Conservation (phyloP, 2,113 vertebrate genomes). For the Ptychochromis oligacanthus region DNA sequence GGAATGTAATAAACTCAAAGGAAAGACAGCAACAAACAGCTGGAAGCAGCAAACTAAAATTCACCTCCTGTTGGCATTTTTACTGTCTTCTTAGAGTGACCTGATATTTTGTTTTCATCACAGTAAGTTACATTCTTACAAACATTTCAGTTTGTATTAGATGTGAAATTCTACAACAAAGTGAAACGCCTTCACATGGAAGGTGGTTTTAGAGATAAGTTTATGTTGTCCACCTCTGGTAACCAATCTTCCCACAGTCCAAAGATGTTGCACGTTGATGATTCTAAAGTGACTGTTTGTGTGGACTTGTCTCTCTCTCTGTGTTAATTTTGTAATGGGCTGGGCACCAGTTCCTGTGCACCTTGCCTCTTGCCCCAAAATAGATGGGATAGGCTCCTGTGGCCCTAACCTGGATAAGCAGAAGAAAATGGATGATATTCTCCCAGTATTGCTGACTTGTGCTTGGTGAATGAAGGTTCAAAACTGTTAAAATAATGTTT, state of each 20-base stretch:
- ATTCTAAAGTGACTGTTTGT: background rate
- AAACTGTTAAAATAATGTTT: background rate
- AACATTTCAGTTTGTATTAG: background rate
- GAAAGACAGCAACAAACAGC: background rate
- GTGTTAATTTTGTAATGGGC: background rate
- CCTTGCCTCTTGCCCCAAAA: background rate
- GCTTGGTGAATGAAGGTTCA: background rate
- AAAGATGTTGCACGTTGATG: background rate
- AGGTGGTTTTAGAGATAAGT: too few relatives aligned
- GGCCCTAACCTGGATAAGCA: background rate
- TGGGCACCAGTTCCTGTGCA: background rate
- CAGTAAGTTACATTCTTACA: background rate
- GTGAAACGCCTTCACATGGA: too few relatives aligned
- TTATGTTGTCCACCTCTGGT: background rate
- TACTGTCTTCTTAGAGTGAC: too few relatives aligned
- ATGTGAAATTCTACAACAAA: too few relatives aligned
- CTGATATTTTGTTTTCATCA: background rate
- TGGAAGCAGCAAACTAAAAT: background rate
- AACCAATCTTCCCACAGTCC: background rate
- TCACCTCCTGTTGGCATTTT: background rate
- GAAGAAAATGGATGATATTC: background rate
- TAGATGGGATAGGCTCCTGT: background rate
- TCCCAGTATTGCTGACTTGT: background rate
- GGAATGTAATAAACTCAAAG: background rate
- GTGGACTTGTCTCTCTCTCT: background rate